phyloP scores from a whole-genome alignment of 1,140 invertebrate genomes.

The Macrostomum lignano region DNA sequence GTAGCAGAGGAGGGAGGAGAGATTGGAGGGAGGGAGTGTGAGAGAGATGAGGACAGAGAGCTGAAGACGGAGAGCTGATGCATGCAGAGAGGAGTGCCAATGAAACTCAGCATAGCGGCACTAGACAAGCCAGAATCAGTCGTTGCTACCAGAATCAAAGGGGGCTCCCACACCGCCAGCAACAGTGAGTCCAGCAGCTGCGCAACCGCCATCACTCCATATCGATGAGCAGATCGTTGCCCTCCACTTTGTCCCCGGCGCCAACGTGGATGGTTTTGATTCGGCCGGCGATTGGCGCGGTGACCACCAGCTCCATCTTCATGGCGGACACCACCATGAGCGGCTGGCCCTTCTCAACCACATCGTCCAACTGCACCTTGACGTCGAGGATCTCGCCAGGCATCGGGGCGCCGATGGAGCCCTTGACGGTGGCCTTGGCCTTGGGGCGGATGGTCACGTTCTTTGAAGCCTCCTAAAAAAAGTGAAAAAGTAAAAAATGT shows the following conservation, averaged over 20 bases:
- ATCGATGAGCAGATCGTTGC: constrained; percentile 67
- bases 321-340: constrained; percentile 82
- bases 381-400: constrained; percentile 48
- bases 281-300: constrained; percentile 55
- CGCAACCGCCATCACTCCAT: constrained; percentile 34
- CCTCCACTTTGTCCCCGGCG: constrained; percentile 66
- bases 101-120: too few species aligned
- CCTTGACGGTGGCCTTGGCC: constrained; percentile 12
- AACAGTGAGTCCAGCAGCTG: too few species aligned
- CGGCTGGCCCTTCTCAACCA: constrained; percentile 63
- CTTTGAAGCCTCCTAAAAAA: too few species aligned
- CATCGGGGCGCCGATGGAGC: constrained; percentile 80
- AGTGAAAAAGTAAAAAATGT: too few species aligned
- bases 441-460: constrained; percentile 5
- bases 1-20: too few species aligned
- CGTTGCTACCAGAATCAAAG: too few species aligned
- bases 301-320: constrained; percentile 99
- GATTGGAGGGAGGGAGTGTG: too few species aligned
- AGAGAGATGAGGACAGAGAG: too few species aligned
- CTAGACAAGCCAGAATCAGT: too few species aligned
- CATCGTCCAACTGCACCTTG: constrained; percentile 43
- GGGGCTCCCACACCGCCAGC: too few species aligned
- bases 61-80: too few species aligned
- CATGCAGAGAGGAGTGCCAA: too few species aligned
- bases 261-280: constrained; percentile 46